A percentile compares a stretch with the other conserved stretches of the same genome.
phyloP scores from a whole-genome alignment of 2,113 vertebrate genomes.

The Cromileptes altivelis region DNA sequence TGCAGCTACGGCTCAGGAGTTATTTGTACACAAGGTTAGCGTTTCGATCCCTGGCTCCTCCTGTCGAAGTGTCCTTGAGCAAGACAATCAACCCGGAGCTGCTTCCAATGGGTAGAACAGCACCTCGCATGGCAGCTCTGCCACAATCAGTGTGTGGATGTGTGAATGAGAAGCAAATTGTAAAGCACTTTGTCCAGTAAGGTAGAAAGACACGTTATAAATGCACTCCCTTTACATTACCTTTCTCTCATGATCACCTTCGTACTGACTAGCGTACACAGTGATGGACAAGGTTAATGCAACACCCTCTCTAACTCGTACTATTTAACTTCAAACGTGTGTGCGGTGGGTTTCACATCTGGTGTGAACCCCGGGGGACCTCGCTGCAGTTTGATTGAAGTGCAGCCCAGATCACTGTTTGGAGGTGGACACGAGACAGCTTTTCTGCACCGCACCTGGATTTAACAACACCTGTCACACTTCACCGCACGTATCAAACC shows the following conservation, averaged over 20 bases:
- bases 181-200: no score
- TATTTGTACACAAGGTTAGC: no score
- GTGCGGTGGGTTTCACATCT: conserved; percentile 52
- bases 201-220: no score
- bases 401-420: conserved; percentile 45
- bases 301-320: conserved; percentile 12
- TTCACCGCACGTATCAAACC: conserved; percentile 40
- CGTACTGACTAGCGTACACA: not conserved
- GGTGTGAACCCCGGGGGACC: conserved; percentile 41
- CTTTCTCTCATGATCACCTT: not conserved
- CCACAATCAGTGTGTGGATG: no score
- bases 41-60: no score
- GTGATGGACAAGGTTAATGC: conserved; percentile 11
- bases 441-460: conserved; percentile 58
- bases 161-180: no score
- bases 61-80: no score
- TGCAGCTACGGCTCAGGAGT: no score
- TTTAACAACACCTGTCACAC: conserved; percentile 70
- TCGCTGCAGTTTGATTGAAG: conserved; percentile 51
- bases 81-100: no score
- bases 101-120: no score
- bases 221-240: no score
- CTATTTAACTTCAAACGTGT: conserved; percentile 33
- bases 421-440: conserved; percentile 43
- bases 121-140: no score